Conservation (phyloP, 2,888 invertebrate species). For the Eupithecia exiguata region DNA sequence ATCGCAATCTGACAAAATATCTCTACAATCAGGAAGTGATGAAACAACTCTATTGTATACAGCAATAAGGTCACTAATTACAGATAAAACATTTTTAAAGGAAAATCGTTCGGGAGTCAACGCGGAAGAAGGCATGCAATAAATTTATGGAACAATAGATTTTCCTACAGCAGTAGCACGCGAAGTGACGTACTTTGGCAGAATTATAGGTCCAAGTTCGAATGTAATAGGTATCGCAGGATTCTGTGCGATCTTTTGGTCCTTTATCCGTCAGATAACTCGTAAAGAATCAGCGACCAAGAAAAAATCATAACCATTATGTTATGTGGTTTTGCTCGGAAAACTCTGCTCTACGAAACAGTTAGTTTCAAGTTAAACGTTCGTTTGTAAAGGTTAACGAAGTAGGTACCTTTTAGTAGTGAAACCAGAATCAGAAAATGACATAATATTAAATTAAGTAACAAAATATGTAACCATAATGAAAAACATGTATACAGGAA, state of each 20-base stretch:
- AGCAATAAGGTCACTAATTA: constrained; percentile 14
- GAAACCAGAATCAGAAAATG: background rate
- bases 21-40: constrained; percentile 4
- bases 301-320: background rate
- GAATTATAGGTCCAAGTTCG: background rate
- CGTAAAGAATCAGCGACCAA: background rate
- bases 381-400: too few species aligned
- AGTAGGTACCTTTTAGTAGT: background rate
- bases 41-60: background rate
- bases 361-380: too few species aligned
- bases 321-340: too few species aligned
- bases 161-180: constrained; percentile 14
- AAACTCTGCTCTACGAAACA: too few species aligned
- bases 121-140: constrained; percentile 20
- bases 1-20: background rate
- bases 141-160: constrained; percentile 21
- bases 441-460: background rate
- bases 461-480: too few species aligned
- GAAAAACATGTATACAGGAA: too few species aligned
- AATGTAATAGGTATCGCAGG: background rate
- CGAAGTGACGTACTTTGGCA: constrained; percentile 22
- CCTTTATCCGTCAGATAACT: background rate
- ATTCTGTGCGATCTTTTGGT: background rate
- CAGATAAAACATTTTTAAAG: constrained; percentile 16
- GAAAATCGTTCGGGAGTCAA: constrained; percentile 12